Conservation (phyloP, 2,113 vertebrate genomes). For the Choloepus hoffmanni region DNA sequence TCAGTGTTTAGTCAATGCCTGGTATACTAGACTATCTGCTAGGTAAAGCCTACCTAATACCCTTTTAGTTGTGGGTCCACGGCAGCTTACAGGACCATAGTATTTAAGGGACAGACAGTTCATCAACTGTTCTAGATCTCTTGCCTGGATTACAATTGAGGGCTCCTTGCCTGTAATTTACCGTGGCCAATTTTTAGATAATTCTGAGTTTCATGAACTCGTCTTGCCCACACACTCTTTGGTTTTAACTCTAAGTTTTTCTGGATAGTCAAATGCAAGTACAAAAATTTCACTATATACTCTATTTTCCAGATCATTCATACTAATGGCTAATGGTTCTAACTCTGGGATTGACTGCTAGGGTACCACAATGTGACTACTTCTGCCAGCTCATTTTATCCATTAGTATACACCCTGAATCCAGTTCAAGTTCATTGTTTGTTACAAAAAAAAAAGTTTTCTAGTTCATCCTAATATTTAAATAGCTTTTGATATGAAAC, state of each 20-base stretch:
- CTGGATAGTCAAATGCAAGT: not conserved
- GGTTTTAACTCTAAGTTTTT: not conserved
- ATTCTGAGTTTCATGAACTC: not conserved
- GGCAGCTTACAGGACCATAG: not conserved
- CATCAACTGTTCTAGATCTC: not conserved
- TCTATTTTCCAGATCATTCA: not conserved
- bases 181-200: not conserved
- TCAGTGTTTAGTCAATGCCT: not conserved
- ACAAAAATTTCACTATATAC: not conserved
- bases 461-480: constrained; percentile 20
- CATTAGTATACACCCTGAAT: not conserved
- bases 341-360: not conserved
- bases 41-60: not conserved
- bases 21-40: not conserved
- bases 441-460: not conserved
- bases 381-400: not conserved
- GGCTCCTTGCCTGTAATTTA: not conserved
- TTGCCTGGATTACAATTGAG: not conserved
- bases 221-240: not conserved
- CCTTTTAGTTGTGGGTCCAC: not conserved
- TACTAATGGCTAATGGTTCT: not conserved
- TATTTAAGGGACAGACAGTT: not conserved
- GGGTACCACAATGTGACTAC: not conserved
- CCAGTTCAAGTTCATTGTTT: not conserved
- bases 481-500: not conserved